phyloP scores from a whole-genome alignment of 2,113 vertebrate species.

The Ailuropoda melanoleuca region DNA sequence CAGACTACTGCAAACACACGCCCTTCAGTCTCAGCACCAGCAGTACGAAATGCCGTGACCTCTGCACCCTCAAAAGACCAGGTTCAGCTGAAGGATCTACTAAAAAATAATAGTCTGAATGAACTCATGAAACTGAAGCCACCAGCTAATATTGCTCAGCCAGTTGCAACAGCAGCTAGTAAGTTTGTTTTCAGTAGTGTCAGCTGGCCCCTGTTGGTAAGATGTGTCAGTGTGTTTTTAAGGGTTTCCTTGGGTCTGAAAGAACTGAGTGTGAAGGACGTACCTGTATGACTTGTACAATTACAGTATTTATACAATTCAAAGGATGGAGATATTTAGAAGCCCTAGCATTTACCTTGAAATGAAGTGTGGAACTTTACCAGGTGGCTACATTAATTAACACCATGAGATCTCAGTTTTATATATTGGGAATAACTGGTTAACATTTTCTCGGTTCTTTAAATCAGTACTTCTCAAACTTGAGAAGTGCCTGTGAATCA shows the following conservation, averaged over 20 bases:
- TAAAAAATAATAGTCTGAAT: conserved; percentile 95
- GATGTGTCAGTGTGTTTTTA: not conserved
- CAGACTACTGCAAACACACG: conserved; percentile 90
- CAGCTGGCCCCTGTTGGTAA: not conserved
- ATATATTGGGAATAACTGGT: not conserved
- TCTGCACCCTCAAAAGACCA: conserved; percentile 91
- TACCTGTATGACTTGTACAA: not conserved
- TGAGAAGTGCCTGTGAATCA: not conserved
- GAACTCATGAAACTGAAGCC: conserved; percentile 99
- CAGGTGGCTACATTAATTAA: not conserved
- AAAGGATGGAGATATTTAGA: not conserved
- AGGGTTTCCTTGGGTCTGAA: not conserved
- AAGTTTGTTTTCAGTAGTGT: conserved; percentile 71
- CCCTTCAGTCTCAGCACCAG: conserved; percentile 83
- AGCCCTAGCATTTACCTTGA: not conserved
- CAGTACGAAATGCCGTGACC: conserved; percentile 87
- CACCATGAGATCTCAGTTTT: not conserved
- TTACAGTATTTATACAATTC: not conserved
- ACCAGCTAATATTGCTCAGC: conserved; percentile 95
- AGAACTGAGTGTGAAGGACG: not conserved
- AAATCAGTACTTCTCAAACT: not conserved
- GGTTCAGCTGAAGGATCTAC: conserved; percentile 95
- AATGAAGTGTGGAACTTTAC: not conserved
- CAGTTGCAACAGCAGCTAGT: conserved; percentile 95
- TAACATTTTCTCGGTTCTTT: conserved; percentile 8